phyloP scores from a whole-genome alignment of 2,113 vertebrate genomes.

The Daubentonia madagascariensis region DNA sequence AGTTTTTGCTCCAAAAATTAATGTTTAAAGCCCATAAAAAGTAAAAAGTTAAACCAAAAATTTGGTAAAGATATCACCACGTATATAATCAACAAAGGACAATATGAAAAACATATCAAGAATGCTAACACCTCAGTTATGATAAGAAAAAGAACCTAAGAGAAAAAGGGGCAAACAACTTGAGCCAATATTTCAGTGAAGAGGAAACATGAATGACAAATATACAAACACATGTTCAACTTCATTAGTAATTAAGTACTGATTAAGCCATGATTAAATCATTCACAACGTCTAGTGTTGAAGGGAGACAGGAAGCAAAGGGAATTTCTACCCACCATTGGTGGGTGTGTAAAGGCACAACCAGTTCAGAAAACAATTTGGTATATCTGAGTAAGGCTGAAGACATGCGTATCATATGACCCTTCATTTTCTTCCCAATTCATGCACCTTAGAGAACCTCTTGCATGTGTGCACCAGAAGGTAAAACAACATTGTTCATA shows the following conservation, averaged over 20 bases:
- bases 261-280: neutral
- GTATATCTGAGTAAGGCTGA: neutral
- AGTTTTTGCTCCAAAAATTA: neutral
- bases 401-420: neutral
- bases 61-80: neutral
- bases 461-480: rapidly evolving
- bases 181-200: neutral
- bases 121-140: neutral
- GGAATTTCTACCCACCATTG: neutral
- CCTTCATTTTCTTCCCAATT: neutral
- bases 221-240: neutral
- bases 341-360: neutral
- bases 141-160: neutral
- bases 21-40: neutral
- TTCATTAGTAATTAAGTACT: neutral
- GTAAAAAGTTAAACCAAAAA: neutral
- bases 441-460: neutral
- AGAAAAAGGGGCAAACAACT: neutral
- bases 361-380: neutral
- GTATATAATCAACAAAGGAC: neutral
- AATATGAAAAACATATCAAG: too few relatives aligned
- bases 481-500: neutral
- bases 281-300: neutral
- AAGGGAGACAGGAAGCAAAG: neutral
- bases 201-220: neutral